Evolutionary conservation across 1,140 invertebrate species (phyloP).

Genomic region (Bombus pascuorum): DNA sequence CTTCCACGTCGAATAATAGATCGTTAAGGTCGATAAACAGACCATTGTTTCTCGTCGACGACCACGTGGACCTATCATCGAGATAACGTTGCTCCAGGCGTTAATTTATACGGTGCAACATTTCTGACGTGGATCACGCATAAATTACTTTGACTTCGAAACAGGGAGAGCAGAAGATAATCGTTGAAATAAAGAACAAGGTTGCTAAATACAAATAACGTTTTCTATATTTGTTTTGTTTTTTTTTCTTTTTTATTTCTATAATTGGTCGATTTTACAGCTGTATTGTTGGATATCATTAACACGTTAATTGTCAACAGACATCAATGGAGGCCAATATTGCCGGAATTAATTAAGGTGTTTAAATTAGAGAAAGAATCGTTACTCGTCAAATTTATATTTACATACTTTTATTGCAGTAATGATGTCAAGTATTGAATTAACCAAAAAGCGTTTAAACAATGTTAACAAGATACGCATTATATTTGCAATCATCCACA

Average conservation of each 20-base stretch:
- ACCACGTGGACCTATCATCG: slow-evolving; percentile 33
- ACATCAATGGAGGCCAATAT: no score
- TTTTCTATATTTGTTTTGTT: not conserved
- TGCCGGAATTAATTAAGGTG: not conserved
- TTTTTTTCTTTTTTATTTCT: not conserved
- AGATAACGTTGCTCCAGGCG: slow-evolving; percentile 30
- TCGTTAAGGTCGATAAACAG: slow-evolving; percentile 46
- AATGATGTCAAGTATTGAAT: not conserved
- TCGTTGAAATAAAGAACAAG: not conserved
- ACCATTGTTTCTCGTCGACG: slow-evolving; percentile 24
- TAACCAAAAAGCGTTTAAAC: not conserved
- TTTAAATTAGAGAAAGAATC: not conserved
- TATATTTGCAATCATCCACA: no score
- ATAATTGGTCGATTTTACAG: not conserved
- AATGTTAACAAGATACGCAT: not conserved
- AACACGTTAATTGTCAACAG: not conserved
- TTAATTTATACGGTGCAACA: slow-evolving; percentile 39
- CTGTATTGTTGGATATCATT: not conserved
- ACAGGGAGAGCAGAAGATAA: not conserved
- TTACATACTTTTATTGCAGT: not conserved
- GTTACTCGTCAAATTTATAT: not conserved
- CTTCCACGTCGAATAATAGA: slow-evolving; percentile 43
- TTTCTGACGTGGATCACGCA: slow-evolving; percentile 24
- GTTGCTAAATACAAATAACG: not conserved
- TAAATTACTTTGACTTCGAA: slow-evolving; percentile 1